phyloP scores from a whole-genome alignment of 2,113 vertebrate genomes.

The Notiomystis cincta region DNA sequence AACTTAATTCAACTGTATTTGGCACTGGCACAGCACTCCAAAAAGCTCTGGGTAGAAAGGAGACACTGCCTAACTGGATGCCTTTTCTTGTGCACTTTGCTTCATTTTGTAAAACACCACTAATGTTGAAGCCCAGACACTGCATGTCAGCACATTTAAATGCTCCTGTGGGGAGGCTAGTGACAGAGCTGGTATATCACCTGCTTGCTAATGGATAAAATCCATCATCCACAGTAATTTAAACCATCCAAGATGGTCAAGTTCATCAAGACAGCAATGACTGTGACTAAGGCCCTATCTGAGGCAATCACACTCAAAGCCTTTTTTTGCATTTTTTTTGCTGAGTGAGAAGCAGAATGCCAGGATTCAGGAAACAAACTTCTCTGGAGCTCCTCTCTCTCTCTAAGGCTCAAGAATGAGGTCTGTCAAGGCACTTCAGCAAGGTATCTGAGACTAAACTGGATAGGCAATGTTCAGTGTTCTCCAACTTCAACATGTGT shows the following conservation, averaged over 20 bases:
- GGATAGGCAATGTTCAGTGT: not conserved
- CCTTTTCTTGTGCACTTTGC: not conserved
- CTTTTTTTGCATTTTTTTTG: not conserved
- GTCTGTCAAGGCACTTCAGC: not conserved
- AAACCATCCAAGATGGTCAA: not conserved
- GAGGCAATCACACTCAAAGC: not conserved
- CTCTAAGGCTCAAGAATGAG: not conserved
- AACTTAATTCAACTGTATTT: not conserved
- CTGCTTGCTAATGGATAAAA: not conserved
- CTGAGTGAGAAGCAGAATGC: not conserved
- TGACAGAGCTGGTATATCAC: not conserved
- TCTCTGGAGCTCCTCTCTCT: not conserved
- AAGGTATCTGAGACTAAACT: not conserved
- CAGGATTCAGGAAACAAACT: not conserved
- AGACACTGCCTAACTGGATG: not conserved
- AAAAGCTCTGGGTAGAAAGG: not conserved
- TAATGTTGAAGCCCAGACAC: not conserved
- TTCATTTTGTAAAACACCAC: not conserved
- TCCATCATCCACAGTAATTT: not conserved
- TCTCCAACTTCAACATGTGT: not conserved
- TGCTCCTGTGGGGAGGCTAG: not conserved
- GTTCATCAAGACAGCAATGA: not conserved
- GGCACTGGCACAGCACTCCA: not conserved
- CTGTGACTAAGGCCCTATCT: not conserved
- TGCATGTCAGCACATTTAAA: not conserved